phyloP scores from a whole-genome alignment of 2,888 invertebrate genomes.

The Nephrotoma flavescens region DNA sequence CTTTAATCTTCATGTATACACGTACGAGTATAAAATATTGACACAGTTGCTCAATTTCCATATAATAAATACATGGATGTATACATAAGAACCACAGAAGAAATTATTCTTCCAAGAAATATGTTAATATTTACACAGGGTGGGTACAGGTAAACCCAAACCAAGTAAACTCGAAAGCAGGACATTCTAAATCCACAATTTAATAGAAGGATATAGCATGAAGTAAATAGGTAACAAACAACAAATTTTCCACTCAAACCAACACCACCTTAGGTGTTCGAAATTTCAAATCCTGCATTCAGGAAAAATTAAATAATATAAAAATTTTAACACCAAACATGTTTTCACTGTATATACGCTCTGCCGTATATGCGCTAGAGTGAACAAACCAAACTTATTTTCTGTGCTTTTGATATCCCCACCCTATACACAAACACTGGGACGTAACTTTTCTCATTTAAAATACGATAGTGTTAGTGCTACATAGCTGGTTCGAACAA shows the following conservation, averaged over 20 bases:
- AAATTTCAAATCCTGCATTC: background rate
- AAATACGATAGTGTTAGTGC: background rate
- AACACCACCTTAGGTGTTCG: background rate
- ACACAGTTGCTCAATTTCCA: background rate
- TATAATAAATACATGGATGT: background rate
- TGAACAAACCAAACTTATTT: background rate
- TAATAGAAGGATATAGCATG: no score
- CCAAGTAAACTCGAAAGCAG: no score
- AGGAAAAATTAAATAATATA: background rate
- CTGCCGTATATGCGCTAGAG: background rate
- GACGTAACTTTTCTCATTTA: background rate
- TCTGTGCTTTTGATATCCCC: background rate
- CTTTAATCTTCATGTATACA: background rate
- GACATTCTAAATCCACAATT: no score
- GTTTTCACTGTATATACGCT: background rate
- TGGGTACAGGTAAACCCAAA: no score
- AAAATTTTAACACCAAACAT: background rate
- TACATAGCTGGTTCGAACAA: background rate
- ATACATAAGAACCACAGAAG: background rate
- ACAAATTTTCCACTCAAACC: background rate
- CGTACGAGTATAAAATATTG: background rate
- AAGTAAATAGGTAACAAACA: no score
- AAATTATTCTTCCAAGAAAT: background rate
- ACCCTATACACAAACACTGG: background rate
- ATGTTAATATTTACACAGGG: background rate